Percentiles rank a stretch among this genome's conserved stretches.
Conservation (phyloP, 2,797 vertebrate genomes). For the Lycodopsis pacificus region DNA sequence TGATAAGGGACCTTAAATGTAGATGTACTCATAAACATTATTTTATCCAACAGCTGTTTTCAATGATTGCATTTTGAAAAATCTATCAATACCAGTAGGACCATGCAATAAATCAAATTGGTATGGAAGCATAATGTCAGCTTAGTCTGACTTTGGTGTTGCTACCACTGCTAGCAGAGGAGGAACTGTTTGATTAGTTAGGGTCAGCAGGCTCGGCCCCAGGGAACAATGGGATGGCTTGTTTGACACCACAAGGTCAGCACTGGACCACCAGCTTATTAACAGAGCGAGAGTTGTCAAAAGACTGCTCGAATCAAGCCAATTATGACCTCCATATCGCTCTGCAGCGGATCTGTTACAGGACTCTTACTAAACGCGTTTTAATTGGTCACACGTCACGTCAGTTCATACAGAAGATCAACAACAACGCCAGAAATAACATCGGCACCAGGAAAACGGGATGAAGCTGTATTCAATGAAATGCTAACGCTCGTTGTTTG, state of each 20-base stretch:
- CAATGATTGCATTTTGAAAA: neutral
- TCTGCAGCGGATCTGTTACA: conserved; percentile 4
- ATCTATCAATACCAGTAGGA: neutral
- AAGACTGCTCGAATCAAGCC: conserved; percentile 56
- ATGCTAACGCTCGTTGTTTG: neutral
- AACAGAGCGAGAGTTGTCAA: conserved; percentile 57
- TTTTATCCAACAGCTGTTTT: neutral
- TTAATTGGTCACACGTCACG: neutral
- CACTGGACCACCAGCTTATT: conserved; percentile 63
- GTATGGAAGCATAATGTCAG: conserved; percentile 30
- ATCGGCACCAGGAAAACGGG: neutral
- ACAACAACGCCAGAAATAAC: neutral
- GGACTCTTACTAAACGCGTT: neutral
- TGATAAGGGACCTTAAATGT: neutral
- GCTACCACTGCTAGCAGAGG: conserved; percentile 67
- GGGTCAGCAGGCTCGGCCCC: conserved; percentile 74
- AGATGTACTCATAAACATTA: neutral
- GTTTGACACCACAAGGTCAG: conserved; percentile 75
- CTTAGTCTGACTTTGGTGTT: conserved; percentile 63
- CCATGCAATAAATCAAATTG: conserved; percentile 9
- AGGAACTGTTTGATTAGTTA: conserved; percentile 84
- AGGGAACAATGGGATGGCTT: conserved; percentile 80
- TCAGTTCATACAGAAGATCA: neutral
- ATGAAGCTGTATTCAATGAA: neutral
- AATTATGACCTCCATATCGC: conserved; percentile 45